phyloP scores from a whole-genome alignment of 2,113 vertebrate species.

The Rafetus swinhoei region DNA sequence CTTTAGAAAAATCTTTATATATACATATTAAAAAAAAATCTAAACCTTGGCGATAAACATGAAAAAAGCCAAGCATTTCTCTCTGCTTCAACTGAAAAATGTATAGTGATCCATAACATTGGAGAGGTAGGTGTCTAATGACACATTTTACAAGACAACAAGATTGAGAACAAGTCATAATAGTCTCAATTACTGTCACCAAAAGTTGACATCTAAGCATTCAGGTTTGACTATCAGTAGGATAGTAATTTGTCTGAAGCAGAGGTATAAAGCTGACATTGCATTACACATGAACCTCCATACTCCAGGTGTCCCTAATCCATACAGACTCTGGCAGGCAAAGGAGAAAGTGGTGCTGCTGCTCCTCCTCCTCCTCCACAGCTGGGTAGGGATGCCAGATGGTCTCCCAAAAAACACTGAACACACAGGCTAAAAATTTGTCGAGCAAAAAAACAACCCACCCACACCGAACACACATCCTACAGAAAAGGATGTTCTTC shows the following conservation, averaged over 20 bases:
- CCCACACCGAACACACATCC: too few relatives aligned
- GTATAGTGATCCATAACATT: not conserved
- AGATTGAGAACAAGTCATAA: not conserved
- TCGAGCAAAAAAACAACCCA: too few relatives aligned
- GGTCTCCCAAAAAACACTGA: too few relatives aligned
- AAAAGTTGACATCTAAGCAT: not conserved
- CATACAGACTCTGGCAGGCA: too few relatives aligned
- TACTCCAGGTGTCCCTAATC: too few relatives aligned
- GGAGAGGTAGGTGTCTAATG: not conserved
- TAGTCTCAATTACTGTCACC: not conserved
- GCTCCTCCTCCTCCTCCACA: too few relatives aligned
- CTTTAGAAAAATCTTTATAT: not conserved
- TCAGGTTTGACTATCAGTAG: not conserved
- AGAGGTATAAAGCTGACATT: not conserved
- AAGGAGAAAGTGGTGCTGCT: too few relatives aligned
- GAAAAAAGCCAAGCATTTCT: not conserved
- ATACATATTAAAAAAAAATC: accelerated
- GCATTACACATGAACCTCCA: too few relatives aligned
- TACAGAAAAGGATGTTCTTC: too few relatives aligned
- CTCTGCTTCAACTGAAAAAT: not conserved
- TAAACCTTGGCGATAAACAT: not conserved
- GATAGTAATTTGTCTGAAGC: not conserved
- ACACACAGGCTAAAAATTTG: too few relatives aligned
- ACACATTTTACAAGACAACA: not conserved
- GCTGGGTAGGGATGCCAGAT: too few relatives aligned